phyloP scores from a whole-genome alignment of 2,888 invertebrate species.

The Sinelater perroti region DNA sequence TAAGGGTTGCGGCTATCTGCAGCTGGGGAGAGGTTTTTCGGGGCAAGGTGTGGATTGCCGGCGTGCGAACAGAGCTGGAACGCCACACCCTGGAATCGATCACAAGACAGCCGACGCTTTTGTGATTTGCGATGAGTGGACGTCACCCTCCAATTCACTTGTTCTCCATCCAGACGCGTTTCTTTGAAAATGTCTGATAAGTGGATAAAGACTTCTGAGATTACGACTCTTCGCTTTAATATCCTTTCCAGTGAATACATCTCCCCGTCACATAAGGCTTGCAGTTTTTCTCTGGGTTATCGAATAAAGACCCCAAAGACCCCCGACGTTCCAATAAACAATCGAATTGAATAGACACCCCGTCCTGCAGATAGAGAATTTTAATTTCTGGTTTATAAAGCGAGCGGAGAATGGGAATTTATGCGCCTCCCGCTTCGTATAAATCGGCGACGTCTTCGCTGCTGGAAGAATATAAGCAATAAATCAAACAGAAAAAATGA shows the following conservation, averaged over 20 bases:
- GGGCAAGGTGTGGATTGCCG: constrained; percentile 44
- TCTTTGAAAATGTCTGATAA: constrained; percentile 26
- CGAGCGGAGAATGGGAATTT: constrained; percentile 21
- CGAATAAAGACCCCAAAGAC: no score
- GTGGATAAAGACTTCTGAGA: constrained; percentile 26
- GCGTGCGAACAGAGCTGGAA: constrained; percentile 42
- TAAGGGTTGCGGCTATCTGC: constrained; percentile 6
- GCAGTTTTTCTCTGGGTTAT: constrained; percentile 11
- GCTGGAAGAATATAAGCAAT: constrained; percentile 25
- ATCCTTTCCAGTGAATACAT: constrained; percentile 21
- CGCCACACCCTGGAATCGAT: constrained; percentile 49
- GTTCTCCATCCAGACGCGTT: constrained; percentile 23
- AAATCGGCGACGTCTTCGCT: constrained; percentile 25
- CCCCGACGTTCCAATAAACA: no score
- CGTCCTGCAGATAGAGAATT: no score
- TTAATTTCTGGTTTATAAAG: no score
- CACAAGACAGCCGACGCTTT: constrained; percentile 43
- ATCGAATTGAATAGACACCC: neutral
- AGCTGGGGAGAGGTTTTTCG: constrained; percentile 24
- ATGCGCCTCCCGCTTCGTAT: constrained; percentile 23
- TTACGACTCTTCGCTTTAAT: constrained; percentile 23
- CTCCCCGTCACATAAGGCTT: constrained; percentile 10
- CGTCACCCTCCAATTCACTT: constrained; percentile 34
- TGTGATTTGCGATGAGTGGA: constrained; percentile 45
- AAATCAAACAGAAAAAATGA: constrained; percentile 29